These are phyloP conservation scores for Crossoptilon crossoptilon DNA, from an alignment of 2,797 vertebrate genomes.

Conservation along the genomic window DNA sequence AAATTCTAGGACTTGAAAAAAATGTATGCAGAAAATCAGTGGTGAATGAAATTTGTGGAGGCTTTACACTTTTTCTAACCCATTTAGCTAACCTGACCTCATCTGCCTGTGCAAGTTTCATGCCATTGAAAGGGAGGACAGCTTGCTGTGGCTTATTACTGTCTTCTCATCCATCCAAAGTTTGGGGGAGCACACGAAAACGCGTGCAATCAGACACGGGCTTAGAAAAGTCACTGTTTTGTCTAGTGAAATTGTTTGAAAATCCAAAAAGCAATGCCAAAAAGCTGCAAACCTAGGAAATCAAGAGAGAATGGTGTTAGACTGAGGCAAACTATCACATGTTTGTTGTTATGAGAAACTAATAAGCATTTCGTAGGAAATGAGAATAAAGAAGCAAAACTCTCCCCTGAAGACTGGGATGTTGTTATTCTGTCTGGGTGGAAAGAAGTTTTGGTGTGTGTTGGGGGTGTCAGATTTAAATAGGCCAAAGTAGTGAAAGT, in stretches of 20 bases:
- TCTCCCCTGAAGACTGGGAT: not conserved
- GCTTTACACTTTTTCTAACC: not conserved
- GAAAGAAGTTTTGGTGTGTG: not conserved
- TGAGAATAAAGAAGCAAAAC: not conserved
- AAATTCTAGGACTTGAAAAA: not conserved
- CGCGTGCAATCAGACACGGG: not conserved
- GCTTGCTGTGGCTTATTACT: not conserved
- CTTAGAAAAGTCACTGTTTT: not conserved
- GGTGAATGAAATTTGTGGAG: not conserved
- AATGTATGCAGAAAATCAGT: not conserved
- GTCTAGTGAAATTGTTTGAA: not conserved
- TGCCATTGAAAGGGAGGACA: not conserved
- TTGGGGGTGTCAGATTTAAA: not conserved
- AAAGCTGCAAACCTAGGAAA: not conserved
- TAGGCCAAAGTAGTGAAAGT: not conserved
- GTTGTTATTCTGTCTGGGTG: rapidly evolving
- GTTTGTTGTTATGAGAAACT: not conserved
- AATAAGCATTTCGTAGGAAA: not conserved
- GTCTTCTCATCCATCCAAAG: not conserved
- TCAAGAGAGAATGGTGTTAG: not conserved
- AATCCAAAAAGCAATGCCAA: not conserved
- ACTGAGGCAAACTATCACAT: rapidly evolving
- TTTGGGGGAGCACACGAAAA: not conserved
- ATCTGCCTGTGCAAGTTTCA: rapidly evolving
- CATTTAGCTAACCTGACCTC: not conserved